These are phyloP conservation scores for Auanema sp. DNA, from an alignment of 2,888 invertebrate genomes.

Conservation along the genomic window DNA sequence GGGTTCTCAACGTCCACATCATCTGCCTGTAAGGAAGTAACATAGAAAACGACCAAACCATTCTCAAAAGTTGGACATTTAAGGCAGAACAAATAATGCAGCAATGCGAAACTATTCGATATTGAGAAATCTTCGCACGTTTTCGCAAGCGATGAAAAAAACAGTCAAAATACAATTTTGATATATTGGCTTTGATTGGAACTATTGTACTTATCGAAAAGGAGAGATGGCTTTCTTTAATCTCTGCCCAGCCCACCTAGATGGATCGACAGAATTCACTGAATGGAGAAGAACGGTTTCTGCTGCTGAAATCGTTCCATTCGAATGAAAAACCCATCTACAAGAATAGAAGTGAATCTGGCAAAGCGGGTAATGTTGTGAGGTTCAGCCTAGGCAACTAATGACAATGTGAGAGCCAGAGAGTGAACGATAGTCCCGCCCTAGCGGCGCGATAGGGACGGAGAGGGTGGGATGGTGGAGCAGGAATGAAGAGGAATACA, in stretches of 20 bases:
- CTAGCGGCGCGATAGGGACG: neutral
- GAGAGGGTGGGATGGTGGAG: slow-evolving; percentile 7
- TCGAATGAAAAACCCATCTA: neutral
- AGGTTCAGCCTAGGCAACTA: neutral
- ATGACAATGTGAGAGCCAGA: slow-evolving; percentile 3
- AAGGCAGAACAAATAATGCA: too few relatives aligned
- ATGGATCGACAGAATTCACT: too few relatives aligned
- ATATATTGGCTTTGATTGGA: too few relatives aligned
- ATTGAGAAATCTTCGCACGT: too few relatives aligned
- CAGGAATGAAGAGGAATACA: slow-evolving; percentile 5
- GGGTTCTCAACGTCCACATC: slow-evolving; percentile 56
- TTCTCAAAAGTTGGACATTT: neutral
- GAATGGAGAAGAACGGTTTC: neutral
- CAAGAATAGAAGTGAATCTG: too few relatives aligned
- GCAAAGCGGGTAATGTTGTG: neutral
- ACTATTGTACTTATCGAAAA: too few relatives aligned
- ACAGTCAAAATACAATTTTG: too few relatives aligned
- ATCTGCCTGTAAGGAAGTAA: slow-evolving; percentile 46
- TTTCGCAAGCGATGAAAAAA: too few relatives aligned
- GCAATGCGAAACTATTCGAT: too few relatives aligned
- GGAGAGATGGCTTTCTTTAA: too few relatives aligned
- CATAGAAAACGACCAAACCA: neutral
- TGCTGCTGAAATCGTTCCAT: neutral
- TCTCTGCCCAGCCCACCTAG: too few relatives aligned
- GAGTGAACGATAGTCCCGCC: too few relatives aligned